Base-by-base conservation (phyloP, 2,797 vertebrate genomes). In the Pantherophis vulpinus region DNA sequence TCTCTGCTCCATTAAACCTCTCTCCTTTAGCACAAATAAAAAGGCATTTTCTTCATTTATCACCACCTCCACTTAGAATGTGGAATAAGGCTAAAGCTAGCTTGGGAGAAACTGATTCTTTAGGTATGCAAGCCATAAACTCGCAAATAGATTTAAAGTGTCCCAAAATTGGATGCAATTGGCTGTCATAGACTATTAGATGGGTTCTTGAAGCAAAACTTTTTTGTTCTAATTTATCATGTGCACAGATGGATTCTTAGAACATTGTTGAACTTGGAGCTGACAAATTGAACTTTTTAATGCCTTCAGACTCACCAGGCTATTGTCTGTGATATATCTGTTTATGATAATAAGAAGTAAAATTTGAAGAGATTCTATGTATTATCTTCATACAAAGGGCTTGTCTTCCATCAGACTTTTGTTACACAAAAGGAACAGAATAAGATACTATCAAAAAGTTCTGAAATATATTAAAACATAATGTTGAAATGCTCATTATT, bases 401-500 rank as follows among this genome's bases (percentile, higher is more conserved):
- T 94, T 66, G 74, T 93, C 9, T 93, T 93, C 54, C 5, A 27
- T 90, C 25, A 93, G 86, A 59, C 14, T 29, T 86, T 90, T 92
- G 61, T 2, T 89, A 27, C 13, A 54, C 63, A 74, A 59, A 94
- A 23, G 10, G 87, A 93, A 23, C 0, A 87, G 27, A 93, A 86
- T 29, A 91, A 94, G 56, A 29, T 94, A 55, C 90, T 55, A 92
- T 90, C 51, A 91, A 27, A 93, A 37, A 10, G 29, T 47, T 90
- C 10, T 88, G 20, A 23, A n/a, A 86, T 91, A 66, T 87, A 16
- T 88, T 87, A 92, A 90, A 94, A 37, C 2, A n/a, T 87, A 87
- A 32, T 95, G 87, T 87, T 95, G 0, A 83, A 94, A 16, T 63
- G 27, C 1, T 94, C 8, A 29, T 93, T 95, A 91, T 18, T 12